Conservation (phyloP, 2,113 vertebrate species). For the Butastur rufipennis region DNA sequence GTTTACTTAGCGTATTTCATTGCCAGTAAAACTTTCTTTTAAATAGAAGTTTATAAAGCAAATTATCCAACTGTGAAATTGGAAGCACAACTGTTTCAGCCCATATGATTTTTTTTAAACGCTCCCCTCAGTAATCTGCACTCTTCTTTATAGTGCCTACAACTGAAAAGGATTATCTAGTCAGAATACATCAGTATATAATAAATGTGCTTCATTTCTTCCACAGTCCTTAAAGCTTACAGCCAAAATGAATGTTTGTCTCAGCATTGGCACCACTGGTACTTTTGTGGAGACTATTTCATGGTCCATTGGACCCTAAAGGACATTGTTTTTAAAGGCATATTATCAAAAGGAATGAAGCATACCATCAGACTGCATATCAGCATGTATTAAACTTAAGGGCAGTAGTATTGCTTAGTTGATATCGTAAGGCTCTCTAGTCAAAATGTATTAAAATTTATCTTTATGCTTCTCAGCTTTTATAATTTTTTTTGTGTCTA, state of each 20-base stretch:
- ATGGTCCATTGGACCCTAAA: conserved; percentile 81
- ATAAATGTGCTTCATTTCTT: conserved; percentile 79
- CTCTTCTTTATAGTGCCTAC: conserved; percentile 65
- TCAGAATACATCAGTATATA: conserved; percentile 74
- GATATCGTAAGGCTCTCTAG: conserved; percentile 12
- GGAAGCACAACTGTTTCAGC: conserved; percentile 59
- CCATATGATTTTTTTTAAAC: conserved; percentile 50
- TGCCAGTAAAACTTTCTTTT: conserved; percentile 63
- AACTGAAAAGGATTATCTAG: conserved; percentile 75
- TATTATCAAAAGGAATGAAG: conserved; percentile 71
- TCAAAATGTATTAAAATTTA: conserved; percentile 8
- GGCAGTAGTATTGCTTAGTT: not conserved
- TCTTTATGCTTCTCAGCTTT: not conserved
- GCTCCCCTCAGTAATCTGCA: conserved; percentile 63
- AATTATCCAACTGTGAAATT: conserved; percentile 78
- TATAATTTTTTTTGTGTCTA: not conserved
- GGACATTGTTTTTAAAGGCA: conserved; percentile 78
- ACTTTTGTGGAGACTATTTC: conserved; percentile 78
- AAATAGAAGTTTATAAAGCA: conserved; percentile 73
- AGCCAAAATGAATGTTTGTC: conserved; percentile 77
- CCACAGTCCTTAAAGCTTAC: conserved; percentile 70
- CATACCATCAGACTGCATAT: conserved; percentile 15
- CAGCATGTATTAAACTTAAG: conserved; percentile 52
- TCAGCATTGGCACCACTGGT: conserved; percentile 57
- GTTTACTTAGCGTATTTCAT: conserved; percentile 52